Evolutionary conservation across 2,888 invertebrate species (phyloP).

Genomic region (Chrysotoxum bicinctum): DNA sequence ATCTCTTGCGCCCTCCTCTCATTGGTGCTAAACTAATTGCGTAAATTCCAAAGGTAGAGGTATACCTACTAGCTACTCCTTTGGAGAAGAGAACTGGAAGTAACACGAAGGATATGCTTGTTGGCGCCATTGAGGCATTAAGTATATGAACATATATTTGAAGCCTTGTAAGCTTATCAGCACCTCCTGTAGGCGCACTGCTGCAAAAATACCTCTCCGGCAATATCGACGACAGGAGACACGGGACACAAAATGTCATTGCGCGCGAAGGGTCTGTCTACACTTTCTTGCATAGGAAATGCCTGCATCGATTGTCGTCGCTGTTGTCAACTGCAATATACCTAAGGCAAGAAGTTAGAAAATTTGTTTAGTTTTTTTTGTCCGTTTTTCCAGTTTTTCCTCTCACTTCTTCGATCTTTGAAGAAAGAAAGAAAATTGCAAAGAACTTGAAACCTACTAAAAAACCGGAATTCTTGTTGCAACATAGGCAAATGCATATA

Average conservation of each 20-base stretch:
- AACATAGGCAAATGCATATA: slow-evolving; percentile 51
- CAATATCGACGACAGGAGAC: slow-evolving; percentile 40
- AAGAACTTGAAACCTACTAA: slow-evolving; percentile 71
- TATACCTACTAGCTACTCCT: not conserved
- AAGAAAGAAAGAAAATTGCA: slow-evolving; percentile 57
- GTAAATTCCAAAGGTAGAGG: slow-evolving; percentile 57
- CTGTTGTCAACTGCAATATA: slow-evolving; percentile 18
- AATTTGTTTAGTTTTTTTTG: slow-evolving; percentile 65
- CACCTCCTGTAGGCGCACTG: slow-evolving; percentile 61
- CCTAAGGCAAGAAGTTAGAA: slow-evolving; percentile 30
- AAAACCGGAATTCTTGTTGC: slow-evolving; percentile 65
- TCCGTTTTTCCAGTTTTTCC: slow-evolving; percentile 55
- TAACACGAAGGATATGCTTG: slow-evolving; percentile 69
- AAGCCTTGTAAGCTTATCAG: slow-evolving; percentile 65
- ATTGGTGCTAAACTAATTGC: slow-evolving; percentile 67
- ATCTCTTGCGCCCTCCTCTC: not conserved
- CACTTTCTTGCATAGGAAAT: slow-evolving; percentile 33
- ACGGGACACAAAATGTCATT: slow-evolving; percentile 63
- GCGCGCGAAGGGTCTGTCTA: slow-evolving; percentile 68
- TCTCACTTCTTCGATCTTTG: slow-evolving; percentile 9
- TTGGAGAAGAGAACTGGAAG: slow-evolving; percentile 43
- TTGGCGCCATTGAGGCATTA: slow-evolving; percentile 71
- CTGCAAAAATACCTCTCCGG: slow-evolving; percentile 20
- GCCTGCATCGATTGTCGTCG: slow-evolving; percentile 40
- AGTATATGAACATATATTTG: slow-evolving; percentile 40